Conservation (phyloP, 1,140 invertebrate genomes). For the Drosophila yakuba region DNA sequence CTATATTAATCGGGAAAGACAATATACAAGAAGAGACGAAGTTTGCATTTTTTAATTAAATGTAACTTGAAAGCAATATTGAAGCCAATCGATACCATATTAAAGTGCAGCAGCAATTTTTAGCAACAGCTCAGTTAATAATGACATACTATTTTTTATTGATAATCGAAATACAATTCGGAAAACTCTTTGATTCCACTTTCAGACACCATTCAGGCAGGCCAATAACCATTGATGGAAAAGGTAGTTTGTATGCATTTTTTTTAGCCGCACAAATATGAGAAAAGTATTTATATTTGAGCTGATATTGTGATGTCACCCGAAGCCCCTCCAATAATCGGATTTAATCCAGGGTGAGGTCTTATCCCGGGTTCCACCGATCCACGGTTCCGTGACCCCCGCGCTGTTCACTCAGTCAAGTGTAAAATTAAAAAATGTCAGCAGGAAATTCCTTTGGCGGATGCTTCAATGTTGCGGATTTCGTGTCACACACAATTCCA, state of each 20-base stretch:
- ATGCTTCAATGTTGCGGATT: conserved; percentile 72
- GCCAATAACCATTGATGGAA: conserved; percentile 31
- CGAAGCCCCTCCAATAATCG: conserved; percentile 47
- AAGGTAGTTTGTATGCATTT: conserved; percentile 10
- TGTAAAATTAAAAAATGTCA: conserved; percentile 82
- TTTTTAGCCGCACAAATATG: conserved; percentile 27
- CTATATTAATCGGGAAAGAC: background rate
- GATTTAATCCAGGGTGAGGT: conserved; percentile 47
- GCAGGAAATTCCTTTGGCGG: conserved; percentile 79
- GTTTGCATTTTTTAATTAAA: background rate
- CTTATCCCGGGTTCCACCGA: background rate
- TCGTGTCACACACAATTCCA: conserved; percentile 56
- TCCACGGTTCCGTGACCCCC: background rate
- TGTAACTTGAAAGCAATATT: background rate
- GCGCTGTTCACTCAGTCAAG: conserved; percentile 68
- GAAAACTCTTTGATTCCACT: conserved; percentile 35
- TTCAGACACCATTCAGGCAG: conserved; percentile 5
- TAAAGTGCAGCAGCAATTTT: background rate
- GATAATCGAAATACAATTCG: background rate
- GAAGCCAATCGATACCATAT: background rate
- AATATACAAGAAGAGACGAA: background rate
- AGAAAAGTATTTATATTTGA: conserved; percentile 33
- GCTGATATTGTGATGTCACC: conserved; percentile 13
- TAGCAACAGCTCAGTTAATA: background rate
- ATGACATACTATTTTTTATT: conserved; percentile 4